phyloP scores from a whole-genome alignment of 1,140 invertebrate genomes.

The Chrysoperla carnea region DNA sequence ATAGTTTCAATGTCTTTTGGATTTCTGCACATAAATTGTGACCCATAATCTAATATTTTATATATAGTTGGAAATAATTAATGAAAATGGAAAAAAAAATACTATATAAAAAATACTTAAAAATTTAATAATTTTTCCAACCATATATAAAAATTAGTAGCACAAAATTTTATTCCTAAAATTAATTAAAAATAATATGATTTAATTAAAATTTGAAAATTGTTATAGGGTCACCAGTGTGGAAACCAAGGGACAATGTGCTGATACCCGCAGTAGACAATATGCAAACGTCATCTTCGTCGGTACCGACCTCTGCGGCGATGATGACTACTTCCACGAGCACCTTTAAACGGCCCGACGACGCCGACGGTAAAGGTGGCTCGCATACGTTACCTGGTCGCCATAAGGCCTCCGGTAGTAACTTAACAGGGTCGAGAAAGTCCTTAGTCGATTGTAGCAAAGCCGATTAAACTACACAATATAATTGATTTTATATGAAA shows the following conservation, averaged over 20 bases:
- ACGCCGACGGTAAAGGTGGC: neutral
- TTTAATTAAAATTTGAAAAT: conserved; percentile 18
- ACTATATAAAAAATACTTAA: too few species aligned
- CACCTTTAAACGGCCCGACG: neutral
- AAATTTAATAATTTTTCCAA: conserved; percentile 17
- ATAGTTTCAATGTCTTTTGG: conserved; percentile 18
- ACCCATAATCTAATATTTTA: neutral
- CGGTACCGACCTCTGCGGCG: neutral
- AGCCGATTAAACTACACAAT: neutral
- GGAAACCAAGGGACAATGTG: conserved; percentile 65
- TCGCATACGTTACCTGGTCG: neutral
- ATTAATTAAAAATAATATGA: conserved; percentile 6
- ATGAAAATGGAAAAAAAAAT: too few species aligned
- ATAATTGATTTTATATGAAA: too few species aligned
- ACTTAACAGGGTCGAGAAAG: conserved; percentile 21
- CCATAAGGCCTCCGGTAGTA: neutral
- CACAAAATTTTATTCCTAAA: conserved; percentile 6
- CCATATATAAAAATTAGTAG: conserved; percentile 3
- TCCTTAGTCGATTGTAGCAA: conserved; percentile 18
- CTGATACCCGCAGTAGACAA: neutral
- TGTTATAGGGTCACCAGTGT: conserved; percentile 74
- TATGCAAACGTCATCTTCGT: neutral
- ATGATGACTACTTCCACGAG: neutral
- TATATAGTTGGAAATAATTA: too few species aligned
- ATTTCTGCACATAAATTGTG: conserved; percentile 13